A percentile compares a stretch with the other conserved stretches of the same genome.
Conservation (phyloP, 2,888 invertebrate species). For the Metopia argyrocephala region DNA sequence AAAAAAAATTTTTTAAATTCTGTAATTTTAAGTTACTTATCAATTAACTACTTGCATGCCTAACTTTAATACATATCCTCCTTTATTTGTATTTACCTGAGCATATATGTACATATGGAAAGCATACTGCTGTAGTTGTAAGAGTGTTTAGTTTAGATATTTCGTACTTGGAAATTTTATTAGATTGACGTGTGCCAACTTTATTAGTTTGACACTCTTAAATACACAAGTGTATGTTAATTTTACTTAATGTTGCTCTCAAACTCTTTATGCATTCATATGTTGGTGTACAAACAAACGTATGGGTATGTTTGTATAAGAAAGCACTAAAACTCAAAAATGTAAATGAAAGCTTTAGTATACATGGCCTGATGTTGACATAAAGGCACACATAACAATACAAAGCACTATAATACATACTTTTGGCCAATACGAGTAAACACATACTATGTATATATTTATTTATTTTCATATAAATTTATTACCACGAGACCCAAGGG, state of each 20-base stretch:
- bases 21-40: too few relatives aligned
- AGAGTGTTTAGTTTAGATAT: background rate
- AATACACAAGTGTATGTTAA: slow-evolving; percentile 15
- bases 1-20: too few relatives aligned
- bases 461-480: background rate
- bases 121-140: background rate
- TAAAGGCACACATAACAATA: slow-evolving; percentile 6
- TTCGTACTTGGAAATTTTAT: slow-evolving; percentile 50
- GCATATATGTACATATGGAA: background rate
- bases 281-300: too few relatives aligned
- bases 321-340: background rate
- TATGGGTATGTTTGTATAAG: too few relatives aligned
- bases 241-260: slow-evolving; percentile 24
- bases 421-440: slow-evolving; percentile 27
- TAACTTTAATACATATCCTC: too few relatives aligned
- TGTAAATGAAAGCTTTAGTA: background rate
- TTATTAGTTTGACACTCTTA: slow-evolving; percentile 61
- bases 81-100: too few relatives aligned
- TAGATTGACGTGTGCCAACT: slow-evolving; percentile 62
- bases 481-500: background rate
- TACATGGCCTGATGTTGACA: slow-evolving; percentile 11
- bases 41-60: too few relatives aligned
- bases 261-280: background rate
- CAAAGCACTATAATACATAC: slow-evolving; percentile 38
- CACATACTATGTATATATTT: background rate